These are phyloP conservation scores for Zalophus californianus DNA, from an alignment of 2,797 vertebrate genomes.

Conservation along the genomic window DNA sequence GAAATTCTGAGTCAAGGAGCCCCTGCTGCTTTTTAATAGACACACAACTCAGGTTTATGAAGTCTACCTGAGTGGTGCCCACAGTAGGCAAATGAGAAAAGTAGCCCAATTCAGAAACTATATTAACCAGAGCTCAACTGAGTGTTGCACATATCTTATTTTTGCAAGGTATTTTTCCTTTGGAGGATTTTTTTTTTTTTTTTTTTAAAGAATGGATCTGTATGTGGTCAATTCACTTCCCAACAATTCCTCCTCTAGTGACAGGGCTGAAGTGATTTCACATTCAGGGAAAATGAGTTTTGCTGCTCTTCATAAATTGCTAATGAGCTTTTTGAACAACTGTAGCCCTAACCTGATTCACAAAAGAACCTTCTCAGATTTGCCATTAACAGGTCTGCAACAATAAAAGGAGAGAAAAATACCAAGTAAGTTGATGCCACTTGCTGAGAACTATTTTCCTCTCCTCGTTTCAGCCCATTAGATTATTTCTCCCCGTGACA, in stretches of 20 bases:
- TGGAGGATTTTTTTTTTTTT: neutral
- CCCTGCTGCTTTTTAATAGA: neutral
- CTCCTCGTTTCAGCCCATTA: conserved; percentile 44
- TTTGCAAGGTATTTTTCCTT: conserved; percentile 35
- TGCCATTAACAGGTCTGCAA: conserved; percentile 56
- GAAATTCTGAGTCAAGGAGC: neutral
- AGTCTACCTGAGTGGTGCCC: neutral
- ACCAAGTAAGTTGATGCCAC: neutral
- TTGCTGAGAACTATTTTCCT: conserved; percentile 36
- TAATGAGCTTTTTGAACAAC: conserved; percentile 71
- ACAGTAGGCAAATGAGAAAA: conserved; percentile 21
- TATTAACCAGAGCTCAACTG: neutral
- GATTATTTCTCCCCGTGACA: neutral
- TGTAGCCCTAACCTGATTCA: conserved; percentile 39
- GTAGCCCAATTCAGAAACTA: neutral
- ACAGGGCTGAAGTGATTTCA: conserved; percentile 70
- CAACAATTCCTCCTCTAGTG: conserved; percentile 43
- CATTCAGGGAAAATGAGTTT: conserved; percentile 63
- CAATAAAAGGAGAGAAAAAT: conserved; percentile 34
- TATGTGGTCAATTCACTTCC: conserved; percentile 62
- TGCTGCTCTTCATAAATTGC: conserved; percentile 65
- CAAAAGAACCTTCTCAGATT: conserved; percentile 28
- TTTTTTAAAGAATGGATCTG: conserved; percentile 24
- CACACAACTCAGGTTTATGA: neutral
- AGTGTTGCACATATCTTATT: neutral